These are phyloP conservation scores for Diploptera punctata DNA, from an alignment of 2,888 invertebrate species.

Conservation along the genomic window DNA sequence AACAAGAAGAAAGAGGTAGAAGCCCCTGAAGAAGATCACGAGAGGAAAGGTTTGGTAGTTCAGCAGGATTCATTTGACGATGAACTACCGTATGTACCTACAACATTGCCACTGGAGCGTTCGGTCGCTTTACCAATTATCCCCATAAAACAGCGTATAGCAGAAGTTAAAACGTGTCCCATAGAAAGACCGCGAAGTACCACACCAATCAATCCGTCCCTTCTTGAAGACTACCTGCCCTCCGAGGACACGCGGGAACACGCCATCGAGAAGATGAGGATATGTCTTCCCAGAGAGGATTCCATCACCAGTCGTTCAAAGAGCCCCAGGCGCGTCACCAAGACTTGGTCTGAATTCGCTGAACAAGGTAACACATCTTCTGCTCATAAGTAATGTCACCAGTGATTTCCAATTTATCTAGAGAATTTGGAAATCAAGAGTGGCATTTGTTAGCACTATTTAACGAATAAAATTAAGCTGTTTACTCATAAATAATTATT, in stretches of 20 bases:
- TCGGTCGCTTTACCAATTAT: slow-evolving; percentile 81
- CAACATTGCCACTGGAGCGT: slow-evolving; percentile 86
- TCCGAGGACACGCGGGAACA: slow-evolving; percentile 57
- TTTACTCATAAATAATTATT: no score
- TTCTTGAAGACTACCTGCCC: slow-evolving; percentile 69
- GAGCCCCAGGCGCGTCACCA: slow-evolving; percentile 58
- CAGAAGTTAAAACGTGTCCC: slow-evolving; percentile 66
- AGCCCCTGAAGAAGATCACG: slow-evolving; percentile 69
- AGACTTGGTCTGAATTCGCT: slow-evolving; percentile 67
- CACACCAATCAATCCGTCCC: slow-evolving; percentile 73
- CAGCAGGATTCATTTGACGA: slow-evolving; percentile 86
- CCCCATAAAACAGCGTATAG: slow-evolving; percentile 73
- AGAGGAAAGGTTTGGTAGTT: slow-evolving; percentile 77
- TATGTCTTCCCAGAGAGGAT: slow-evolving; percentile 70
- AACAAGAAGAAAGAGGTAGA: slow-evolving; percentile 52
- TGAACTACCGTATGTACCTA: slow-evolving; percentile 87
- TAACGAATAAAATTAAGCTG: no score
- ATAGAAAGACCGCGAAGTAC: slow-evolving; percentile 77
- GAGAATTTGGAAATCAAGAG: no score
- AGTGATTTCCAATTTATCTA: no score
- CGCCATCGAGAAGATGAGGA: slow-evolving; percentile 71
- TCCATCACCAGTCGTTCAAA: slow-evolving; percentile 58
- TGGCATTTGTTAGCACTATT: no score
- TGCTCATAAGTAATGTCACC: no score
- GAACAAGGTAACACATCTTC: slow-evolving; percentile 60